Percentiles rank a stretch among this genome's conserved stretches.
Evolutionary conservation across 2,888 invertebrate species (phyloP).

Genomic region (Andrena marginata): DNA sequence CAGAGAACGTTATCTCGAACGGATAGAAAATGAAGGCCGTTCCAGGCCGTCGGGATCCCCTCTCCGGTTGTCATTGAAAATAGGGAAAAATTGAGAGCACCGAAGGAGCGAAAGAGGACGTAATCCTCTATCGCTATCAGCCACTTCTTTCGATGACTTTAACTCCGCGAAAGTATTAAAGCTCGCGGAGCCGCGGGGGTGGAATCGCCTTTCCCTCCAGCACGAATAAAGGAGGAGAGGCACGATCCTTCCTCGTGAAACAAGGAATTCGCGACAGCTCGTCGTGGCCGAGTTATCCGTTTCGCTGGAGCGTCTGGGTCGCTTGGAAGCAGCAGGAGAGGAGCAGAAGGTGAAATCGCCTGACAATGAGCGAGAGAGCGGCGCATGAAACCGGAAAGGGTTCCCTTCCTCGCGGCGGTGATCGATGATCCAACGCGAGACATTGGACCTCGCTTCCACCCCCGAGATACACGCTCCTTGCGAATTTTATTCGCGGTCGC

Average conservation of each 20-base stretch:
- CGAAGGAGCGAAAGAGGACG: neutral
- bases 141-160: too few species aligned
- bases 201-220: neutral
- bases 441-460: conserved; percentile 51
- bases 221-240: neutral
- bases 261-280: conserved; percentile 57
- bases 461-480: conserved; percentile 30
- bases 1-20: conserved; percentile 17
- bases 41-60: neutral
- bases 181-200: neutral
- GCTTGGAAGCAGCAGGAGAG: conserved; percentile 35
- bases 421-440: conserved; percentile 71
- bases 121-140: too few species aligned
- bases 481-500: conserved; percentile 57
- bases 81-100: neutral
- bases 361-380: conserved; percentile 71
- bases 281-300: conserved; percentile 62
- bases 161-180: neutral
- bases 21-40: neutral
- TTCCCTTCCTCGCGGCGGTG: conserved; percentile 59
- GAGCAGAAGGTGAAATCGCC: conserved; percentile 58
- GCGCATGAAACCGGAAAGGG: conserved; percentile 67
- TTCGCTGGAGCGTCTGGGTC: conserved; percentile 51
- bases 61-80: conserved; percentile 1
- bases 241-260: neutral